Base-by-base conservation (phyloP, 2,888 invertebrate species). In the Tricholauxania praeusta region DNA sequence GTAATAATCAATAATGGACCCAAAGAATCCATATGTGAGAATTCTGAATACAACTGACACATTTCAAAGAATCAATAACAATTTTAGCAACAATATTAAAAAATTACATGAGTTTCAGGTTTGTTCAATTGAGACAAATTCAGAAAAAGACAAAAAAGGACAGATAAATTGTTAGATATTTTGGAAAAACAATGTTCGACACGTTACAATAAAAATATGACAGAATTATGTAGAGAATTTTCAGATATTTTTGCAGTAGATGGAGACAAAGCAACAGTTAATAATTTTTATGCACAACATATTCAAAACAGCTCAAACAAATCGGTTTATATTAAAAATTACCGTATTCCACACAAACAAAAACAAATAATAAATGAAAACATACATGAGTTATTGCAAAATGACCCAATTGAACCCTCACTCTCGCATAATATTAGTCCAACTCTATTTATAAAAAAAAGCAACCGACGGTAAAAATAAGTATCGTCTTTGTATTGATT, bases 111-210 rank as follows among this genome's bases (percentile, higher is more conserved):
- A 53, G 3, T 53, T 53, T 53, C 10, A 53, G 8, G 53, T n/a
- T 12, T 53, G 53, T 14, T 53, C 53, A 12, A 53, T 53, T 17
- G 53, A 53, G 2, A 53, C 2, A 17, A 17, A 53, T 17, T 17
- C 15, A n/a, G 53, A 53, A 53, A 53, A 28, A 28, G 28, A 28
- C 28, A 53, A 7, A 17, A 53, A 53, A 53, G 53, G 53, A 53
- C 53, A 53, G 53, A 53, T n/a, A 53, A 53, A 53, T 6, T 53
- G 17, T 53, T 53, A 53, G 53, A 53, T 53, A 53, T n/a, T 53
- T 53, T 53, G 53, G 1, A 53, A 53, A 53, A 53, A 17, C 53
- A 53, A n/a, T 53, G 53, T 15, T n/a, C 53, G 53, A 53, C 53
- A 53, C 15, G n/a, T 53, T 53, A 53, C 17, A 53, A 53, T n/a